Conservation (phyloP, 2,888 invertebrate species). For the Lasioglossum lativentre region DNA sequence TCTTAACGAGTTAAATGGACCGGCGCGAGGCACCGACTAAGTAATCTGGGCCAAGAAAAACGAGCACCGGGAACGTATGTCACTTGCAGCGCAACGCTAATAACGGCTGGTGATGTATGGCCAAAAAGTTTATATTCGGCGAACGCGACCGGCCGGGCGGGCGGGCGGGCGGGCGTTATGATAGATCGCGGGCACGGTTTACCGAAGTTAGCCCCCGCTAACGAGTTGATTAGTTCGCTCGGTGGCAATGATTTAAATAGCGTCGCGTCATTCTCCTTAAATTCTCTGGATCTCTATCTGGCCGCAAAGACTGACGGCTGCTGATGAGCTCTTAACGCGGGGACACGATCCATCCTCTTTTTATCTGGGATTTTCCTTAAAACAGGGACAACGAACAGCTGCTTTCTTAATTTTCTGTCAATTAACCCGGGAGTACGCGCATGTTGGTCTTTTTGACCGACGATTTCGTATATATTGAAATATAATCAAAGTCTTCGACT, state of each 20-base stretch:
- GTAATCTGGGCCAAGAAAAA: constrained; percentile 57
- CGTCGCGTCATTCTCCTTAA: constrained; percentile 22
- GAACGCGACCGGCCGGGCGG: constrained; percentile 25
- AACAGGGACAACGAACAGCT: neutral
- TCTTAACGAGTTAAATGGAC: constrained; percentile 61
- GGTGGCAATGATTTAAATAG: constrained; percentile 56
- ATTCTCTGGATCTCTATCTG: neutral
- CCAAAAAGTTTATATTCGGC: constrained; percentile 57
- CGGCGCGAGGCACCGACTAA: constrained; percentile 13
- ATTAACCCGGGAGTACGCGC: no score
- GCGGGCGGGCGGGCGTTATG: constrained; percentile 35
- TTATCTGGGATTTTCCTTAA: neutral
- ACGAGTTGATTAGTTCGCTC: constrained; percentile 59
- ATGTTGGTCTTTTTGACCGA: no score
- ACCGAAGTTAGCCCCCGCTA: constrained; percentile 38
- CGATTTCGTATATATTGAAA: no score
- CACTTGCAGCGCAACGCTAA: constrained; percentile 53
- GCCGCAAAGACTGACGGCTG: neutral
- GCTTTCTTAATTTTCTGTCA: neutral
- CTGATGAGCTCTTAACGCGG: neutral
- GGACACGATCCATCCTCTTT: neutral
- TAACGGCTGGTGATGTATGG: constrained; percentile 58
- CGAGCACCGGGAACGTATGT: constrained; percentile 55
- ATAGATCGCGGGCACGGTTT: constrained; percentile 58
- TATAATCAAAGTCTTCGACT: no score